Evolutionary conservation across 2,888 invertebrate genomes (phyloP).

Genomic region (Lacanobia oleracea): DNA sequence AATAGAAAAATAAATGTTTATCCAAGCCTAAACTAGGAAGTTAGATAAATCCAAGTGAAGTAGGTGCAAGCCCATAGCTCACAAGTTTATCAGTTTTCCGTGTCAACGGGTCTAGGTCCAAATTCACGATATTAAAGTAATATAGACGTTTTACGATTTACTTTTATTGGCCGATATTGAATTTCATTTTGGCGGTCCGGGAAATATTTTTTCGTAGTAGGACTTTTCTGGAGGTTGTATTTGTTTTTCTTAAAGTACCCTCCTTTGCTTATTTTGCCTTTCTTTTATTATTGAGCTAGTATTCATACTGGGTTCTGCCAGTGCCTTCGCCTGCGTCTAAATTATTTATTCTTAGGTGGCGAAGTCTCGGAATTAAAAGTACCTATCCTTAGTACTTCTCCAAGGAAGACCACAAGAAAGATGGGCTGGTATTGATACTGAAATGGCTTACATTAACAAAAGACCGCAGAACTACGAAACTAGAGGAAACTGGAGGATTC

Average conservation of each 20-base stretch:
- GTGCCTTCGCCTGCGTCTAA: background rate
- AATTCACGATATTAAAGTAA: conserved; percentile 58
- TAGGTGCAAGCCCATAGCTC: conserved; percentile 41
- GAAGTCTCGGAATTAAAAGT: background rate
- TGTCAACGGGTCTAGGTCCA: conserved; percentile 57
- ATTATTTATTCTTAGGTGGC: no score
- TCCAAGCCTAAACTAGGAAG: conserved; percentile 31
- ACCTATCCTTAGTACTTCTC: no score
- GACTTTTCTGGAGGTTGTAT: background rate
- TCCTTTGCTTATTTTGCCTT: conserved; percentile 11
- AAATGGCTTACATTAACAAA: no score
- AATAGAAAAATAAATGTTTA: conserved; percentile 51
- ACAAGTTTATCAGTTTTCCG: conserved; percentile 61
- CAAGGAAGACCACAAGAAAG: background rate
- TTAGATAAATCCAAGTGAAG: conserved; percentile 35
- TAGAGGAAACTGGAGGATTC: no score
- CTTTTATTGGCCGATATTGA: conserved; percentile 52
- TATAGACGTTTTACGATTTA: conserved; percentile 56
- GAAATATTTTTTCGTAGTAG: conserved; percentile 12
- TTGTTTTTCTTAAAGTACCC: background rate
- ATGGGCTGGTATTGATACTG: no score
- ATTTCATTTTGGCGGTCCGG: conserved; percentile 32
- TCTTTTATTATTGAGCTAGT: background rate
- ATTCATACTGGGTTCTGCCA: background rate
- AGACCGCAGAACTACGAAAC: no score